A percentile compares a stretch with the other conserved stretches of the same genome.
phyloP scores from a whole-genome alignment of 2,113 vertebrate species.

The Neoarius graeffei region DNA sequence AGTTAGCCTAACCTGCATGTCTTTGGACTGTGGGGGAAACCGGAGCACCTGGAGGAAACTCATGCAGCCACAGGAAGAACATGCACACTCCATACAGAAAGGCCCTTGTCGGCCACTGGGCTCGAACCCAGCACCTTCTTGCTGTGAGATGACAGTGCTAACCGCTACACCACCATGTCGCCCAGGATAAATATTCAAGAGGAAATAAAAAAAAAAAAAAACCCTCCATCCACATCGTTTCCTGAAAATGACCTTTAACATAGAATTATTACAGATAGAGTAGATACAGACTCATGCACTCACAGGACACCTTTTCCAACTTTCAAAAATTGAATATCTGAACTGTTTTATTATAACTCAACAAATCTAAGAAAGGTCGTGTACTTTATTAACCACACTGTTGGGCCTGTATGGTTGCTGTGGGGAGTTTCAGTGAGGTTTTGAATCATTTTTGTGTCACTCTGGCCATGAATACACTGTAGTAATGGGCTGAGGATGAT shows the following conservation, averaged over 20 bases:
- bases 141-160: too few species aligned
- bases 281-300: background rate
- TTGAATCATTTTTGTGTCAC: constrained; percentile 1
- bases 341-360: background rate
- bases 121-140: too few species aligned
- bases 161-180: too few species aligned
- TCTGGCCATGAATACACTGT: constrained; percentile 2
- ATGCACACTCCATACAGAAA: too few species aligned
- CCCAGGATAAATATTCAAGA: background rate
- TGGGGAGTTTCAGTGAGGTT: constrained; percentile 3
- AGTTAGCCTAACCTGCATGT: too few species aligned
- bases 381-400: background rate
- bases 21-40: too few species aligned
- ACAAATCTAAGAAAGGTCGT: background rate
- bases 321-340: background rate
- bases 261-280: background rate
- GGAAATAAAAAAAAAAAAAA: background rate
- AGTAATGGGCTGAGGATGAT: constrained; percentile 56
- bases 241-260: background rate
- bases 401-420: background rate
- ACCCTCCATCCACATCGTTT: background rate
- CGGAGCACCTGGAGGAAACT: too few species aligned
- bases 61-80: too few species aligned
- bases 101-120: too few species aligned
- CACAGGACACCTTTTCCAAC: background rate